Evolutionary conservation across 2,797 vertebrate species (phyloP), one percentile per base, ranked within the genome.

Genomic region (Crax fasciolata): DNA sequence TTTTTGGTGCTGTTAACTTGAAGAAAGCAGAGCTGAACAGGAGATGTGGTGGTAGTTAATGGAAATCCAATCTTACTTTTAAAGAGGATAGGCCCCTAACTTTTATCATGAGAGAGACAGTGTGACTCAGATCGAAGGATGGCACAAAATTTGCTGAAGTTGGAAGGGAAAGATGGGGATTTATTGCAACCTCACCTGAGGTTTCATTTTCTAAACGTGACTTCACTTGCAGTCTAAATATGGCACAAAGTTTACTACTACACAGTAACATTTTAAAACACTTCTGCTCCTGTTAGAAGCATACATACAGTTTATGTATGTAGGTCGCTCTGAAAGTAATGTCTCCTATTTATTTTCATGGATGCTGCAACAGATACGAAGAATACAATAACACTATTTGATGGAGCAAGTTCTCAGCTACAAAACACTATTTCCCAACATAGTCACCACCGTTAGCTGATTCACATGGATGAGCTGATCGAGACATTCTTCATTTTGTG

Each of bases 71-170:
- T 5, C 7, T 66, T 54, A 30, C 68, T 88, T 92, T 82, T 44
- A 39, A 71, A 70, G 21, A 74, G 41, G 13, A 61, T 3, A 51
- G 9, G 6, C 62, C 4, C 35, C 9, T 81, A 14, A 13, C 59
- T 44, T 44, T 49, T 87, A 23, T 57, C 30, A 14, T 0, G 0
- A 80, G 41, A 25, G 38, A 62, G 11, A 28, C 25, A 28, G 18
- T 30, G 48, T 70, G 49, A 28, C 49, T 21, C 48, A 39, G 52
- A 51, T 70, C 49, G 30, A 38, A 70, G 48, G 14, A 51, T 9
- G 35, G 15, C 67, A 39, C 27, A 30, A 24, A n/a, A 52, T 35
- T 52, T 52, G 27, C 48, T 39, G 67, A 52, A 38, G 6, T 16
- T 73, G 65, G 41, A 77, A 74, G 12, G 19, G 25, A 72, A 66